These are phyloP conservation scores for Zygothrica quintamaculata DNA, from an alignment of 2,888 invertebrate genomes.

Conservation along the genomic window DNA sequence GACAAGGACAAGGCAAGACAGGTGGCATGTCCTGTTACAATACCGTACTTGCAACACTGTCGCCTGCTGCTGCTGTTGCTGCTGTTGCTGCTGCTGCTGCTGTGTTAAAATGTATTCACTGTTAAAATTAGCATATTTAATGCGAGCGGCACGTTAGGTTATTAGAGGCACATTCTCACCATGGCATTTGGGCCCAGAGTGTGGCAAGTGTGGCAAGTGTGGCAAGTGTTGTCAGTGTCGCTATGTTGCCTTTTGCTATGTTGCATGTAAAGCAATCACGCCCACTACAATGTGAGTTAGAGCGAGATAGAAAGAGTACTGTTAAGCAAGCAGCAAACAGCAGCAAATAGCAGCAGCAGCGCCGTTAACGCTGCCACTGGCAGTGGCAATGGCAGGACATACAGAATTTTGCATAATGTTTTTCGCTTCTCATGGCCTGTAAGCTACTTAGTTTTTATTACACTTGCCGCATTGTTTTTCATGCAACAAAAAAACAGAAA, in stretches of 20 bases:
- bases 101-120: conserved; percentile 74
- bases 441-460: conserved; percentile 80
- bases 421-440: conserved; percentile 57
- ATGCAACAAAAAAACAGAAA: conserved; percentile 54
- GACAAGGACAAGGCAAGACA: conserved; percentile 13
- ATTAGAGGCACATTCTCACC: conserved; percentile 79
- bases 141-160: conserved; percentile 80
- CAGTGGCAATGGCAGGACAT: conserved; percentile 27
- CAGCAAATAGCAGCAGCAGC: conserved; percentile 31
- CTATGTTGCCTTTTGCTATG: conserved; percentile 43
- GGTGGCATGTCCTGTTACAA: conserved; percentile 55
- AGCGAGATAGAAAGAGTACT: conserved; percentile 34
- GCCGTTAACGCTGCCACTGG: no score
- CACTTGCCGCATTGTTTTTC: conserved; percentile 78
- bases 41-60: no score
- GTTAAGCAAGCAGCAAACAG: conserved; percentile 73
- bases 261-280: conserved; percentile 70
- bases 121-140: conserved; percentile 81
- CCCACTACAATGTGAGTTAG: no score
- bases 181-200: conserved; percentile 10
- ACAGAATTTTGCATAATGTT: conserved; percentile 74
- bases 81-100: conserved; percentile 49
- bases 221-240: conserved; percentile 41
- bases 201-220: conserved; percentile 24
- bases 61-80: conserved; percentile 11